These are phyloP conservation scores for Anguilla japonica DNA, from an alignment of 2,113 vertebrate species.

Conservation along the genomic window DNA sequence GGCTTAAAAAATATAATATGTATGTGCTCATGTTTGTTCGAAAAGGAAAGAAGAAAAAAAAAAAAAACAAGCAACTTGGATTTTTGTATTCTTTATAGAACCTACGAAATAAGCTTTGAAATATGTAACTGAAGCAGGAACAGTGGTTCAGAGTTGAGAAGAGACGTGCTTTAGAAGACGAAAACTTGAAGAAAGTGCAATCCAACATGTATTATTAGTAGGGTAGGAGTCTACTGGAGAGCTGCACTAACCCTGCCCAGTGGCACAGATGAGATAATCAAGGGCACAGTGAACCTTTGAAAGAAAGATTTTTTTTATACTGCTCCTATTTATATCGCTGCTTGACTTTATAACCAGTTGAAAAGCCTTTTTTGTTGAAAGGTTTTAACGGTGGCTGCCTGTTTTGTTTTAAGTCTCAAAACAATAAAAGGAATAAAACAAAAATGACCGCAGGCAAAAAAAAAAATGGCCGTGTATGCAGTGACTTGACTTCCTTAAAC, in stretches of 20 bases:
- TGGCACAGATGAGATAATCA: conserved; percentile 42
- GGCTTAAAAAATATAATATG: conserved; percentile 30
- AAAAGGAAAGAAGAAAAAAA: background rate
- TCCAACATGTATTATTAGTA: conserved; percentile 39
- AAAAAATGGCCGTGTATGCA: conserved; percentile 1
- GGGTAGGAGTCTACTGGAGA: conserved; percentile 32
- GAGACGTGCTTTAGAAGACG: conserved; percentile 50
- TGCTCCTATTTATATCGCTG: conserved; percentile 35
- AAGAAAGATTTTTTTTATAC: conserved; percentile 27
- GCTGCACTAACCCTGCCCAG: conserved; percentile 17
- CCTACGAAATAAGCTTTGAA: conserved; percentile 43
- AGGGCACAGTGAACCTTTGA: conserved; percentile 29
- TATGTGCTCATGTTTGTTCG: conserved; percentile 40
- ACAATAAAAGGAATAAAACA: conserved; percentile 48
- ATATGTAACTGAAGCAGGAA: conserved; percentile 39
- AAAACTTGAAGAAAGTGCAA: conserved; percentile 67
- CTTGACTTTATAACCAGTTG: conserved; percentile 47
- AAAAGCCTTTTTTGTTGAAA: conserved; percentile 24
- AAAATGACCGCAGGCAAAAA: conserved; percentile 22
- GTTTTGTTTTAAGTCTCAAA: conserved; percentile 33
- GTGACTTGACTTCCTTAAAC: conserved; percentile 21
- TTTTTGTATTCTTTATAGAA: conserved; percentile 41
- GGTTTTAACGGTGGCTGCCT: conserved; percentile 23
- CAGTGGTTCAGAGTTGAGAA: conserved; percentile 30
- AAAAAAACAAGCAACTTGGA: conserved; percentile 22